A percentile compares a stretch with the other conserved stretches of the same genome.
Evolutionary conservation across 35 echinoderm and acorn worm genomes (phyloP).

Genomic region (Apostichopus parvimensis): DNA sequence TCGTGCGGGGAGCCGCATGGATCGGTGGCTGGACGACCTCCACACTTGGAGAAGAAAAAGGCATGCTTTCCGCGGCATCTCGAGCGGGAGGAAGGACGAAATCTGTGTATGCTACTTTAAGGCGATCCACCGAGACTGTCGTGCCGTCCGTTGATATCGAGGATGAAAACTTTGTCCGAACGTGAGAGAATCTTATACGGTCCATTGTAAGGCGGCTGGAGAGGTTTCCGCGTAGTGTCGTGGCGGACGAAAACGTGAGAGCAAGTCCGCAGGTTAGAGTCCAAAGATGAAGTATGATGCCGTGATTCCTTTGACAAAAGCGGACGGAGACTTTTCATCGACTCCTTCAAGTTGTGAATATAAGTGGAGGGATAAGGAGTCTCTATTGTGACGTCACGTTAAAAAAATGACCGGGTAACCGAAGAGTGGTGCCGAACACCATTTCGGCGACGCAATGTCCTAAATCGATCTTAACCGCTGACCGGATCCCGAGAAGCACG

Average conservation of each 20-base stretch:
- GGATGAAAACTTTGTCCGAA: slow-evolving; percentile 9
- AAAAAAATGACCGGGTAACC: slow-evolving; percentile 49
- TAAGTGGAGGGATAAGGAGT: not conserved
- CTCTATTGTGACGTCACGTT: not conserved
- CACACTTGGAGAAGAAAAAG: not conserved
- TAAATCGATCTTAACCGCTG: no score
- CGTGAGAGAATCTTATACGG: not conserved
- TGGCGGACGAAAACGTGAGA: slow-evolving; percentile 27
- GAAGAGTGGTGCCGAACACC: slow-evolving; percentile 62
- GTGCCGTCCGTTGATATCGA: slow-evolving; percentile 8
- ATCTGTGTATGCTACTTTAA: not conserved
- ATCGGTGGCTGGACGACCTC: no score
- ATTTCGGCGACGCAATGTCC: slow-evolving; percentile 22
- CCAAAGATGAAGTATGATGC: not conserved
- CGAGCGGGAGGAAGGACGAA: not conserved
- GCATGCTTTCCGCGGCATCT: not conserved
- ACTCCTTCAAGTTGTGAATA: not conserved
- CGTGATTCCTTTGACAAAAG: not conserved
- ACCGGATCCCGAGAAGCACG: no score
- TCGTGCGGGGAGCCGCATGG: not conserved
- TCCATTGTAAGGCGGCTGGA: slow-evolving; percentile 41
- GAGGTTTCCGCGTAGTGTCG: slow-evolving; percentile 14
- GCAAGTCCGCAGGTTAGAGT: not conserved
- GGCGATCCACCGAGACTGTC: slow-evolving; percentile 25
- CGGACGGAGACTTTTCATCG: not conserved